These are phyloP conservation scores for Rhorus exstirpatorius DNA, from an alignment of 2,888 invertebrate species.

Conservation along the genomic window DNA sequence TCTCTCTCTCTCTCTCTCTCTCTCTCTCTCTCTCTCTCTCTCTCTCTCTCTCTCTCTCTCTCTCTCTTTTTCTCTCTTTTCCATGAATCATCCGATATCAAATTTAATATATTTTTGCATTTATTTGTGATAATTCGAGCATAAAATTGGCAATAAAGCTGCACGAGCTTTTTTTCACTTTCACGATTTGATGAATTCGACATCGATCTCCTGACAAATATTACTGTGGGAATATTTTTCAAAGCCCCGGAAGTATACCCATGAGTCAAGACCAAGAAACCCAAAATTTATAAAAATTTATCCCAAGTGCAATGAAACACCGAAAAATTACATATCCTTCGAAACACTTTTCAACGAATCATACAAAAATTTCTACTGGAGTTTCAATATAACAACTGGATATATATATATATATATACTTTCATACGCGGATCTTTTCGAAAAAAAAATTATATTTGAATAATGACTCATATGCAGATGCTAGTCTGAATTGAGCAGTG, in stretches of 20 bases:
- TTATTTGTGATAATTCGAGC: not conserved
- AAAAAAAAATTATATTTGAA: not conserved
- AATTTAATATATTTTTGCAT: constrained; percentile 18
- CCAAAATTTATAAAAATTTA: too few relatives aligned
- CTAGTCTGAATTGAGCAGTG: not conserved
- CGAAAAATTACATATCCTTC: not conserved
- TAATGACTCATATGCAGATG: not conserved
- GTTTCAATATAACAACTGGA: not conserved
- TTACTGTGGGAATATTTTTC: too few relatives aligned
- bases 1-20: too few relatives aligned
- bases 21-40: too few relatives aligned
- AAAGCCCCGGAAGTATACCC: too few relatives aligned
- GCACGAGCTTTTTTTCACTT: not conserved
- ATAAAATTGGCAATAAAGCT: not conserved
- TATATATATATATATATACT: too few relatives aligned
- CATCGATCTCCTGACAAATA: too few relatives aligned
- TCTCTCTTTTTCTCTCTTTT: not conserved
- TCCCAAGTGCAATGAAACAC: too few relatives aligned
- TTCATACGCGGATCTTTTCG: not conserved
- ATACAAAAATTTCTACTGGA: not conserved
- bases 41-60: too few relatives aligned
- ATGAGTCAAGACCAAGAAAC: too few relatives aligned
- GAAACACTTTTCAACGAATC: not conserved
- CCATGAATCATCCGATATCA: constrained; percentile 13
- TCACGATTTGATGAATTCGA: too few relatives aligned